phyloP scores from a whole-genome alignment of 2,113 vertebrate species.

The Microtus pennsylvanicus region DNA sequence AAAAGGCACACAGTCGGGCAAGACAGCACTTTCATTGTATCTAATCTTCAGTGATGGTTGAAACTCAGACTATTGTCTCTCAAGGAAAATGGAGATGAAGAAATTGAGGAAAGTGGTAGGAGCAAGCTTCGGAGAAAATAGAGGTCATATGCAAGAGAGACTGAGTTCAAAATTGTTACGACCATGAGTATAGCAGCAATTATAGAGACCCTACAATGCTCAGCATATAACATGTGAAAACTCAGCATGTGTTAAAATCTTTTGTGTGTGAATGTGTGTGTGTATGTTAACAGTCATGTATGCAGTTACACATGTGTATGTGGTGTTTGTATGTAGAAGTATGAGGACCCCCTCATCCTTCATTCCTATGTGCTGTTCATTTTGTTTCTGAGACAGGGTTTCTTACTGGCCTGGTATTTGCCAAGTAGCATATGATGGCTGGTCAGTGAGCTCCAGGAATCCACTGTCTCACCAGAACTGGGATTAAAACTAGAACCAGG shows the following conservation, averaged over 20 bases:
- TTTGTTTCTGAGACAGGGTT: neutral
- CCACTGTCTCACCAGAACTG: neutral
- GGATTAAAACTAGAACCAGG: neutral
- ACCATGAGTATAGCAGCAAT: neutral
- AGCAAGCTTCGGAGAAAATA: neutral
- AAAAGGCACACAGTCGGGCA: neutral
- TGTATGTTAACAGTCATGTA: neutral
- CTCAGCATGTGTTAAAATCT: neutral
- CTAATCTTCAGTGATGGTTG: neutral
- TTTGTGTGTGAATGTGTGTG: neutral
- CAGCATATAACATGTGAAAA: neutral
- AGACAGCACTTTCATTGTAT: neutral
- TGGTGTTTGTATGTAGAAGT: neutral
- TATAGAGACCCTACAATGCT: neutral
- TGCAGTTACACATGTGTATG: neutral
- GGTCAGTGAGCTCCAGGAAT: neutral
- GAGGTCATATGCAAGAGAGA: neutral
- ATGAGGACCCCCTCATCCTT: neutral
- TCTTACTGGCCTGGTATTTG: neutral
- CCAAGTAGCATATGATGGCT: neutral
- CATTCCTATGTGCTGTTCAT: neutral
- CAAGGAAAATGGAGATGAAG: too few species aligned
- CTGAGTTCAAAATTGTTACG: neutral
- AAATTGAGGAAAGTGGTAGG: neutral
- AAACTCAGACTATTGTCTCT: rapidly evolving